A percentile compares a stretch with the other conserved stretches of the same genome.
Conservation (phyloP, 2,113 vertebrate genomes). For the Silurus asotus region DNA sequence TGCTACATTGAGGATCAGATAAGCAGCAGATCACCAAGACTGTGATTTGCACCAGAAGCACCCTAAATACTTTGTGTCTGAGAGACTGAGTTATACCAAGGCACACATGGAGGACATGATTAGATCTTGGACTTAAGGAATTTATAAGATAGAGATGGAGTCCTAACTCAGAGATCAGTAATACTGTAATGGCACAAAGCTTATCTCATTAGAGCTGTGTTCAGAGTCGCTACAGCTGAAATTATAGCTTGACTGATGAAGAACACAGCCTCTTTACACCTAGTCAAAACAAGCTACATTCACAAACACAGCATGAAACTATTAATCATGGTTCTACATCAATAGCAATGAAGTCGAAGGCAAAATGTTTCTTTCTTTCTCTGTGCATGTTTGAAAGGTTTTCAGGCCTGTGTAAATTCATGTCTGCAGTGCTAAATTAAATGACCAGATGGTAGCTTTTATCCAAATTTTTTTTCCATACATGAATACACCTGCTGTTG, state of each 20-base stretch:
- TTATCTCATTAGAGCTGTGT: background rate
- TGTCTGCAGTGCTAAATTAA: background rate
- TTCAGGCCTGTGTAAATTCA: background rate
- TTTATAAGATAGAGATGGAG: background rate
- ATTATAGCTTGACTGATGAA: background rate
- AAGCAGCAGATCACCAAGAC: constrained; percentile 8
- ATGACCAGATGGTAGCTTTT: background rate
- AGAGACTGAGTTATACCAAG: background rate
- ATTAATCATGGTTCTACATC: background rate
- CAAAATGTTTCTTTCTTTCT: background rate
- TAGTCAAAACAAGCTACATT: background rate
- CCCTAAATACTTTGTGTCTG: background rate
- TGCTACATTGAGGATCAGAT: constrained; percentile 1
- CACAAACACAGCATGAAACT: background rate
- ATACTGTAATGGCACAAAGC: constrained; percentile 5
- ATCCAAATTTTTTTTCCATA: background rate
- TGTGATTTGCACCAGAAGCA: constrained; percentile 4
- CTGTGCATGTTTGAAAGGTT: background rate
- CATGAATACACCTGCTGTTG: background rate
- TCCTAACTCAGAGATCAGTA: background rate
- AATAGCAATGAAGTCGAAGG: background rate
- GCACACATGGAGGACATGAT: background rate
- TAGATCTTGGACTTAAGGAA: background rate
- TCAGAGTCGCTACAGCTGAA: background rate
- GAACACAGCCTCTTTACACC: background rate